Conservation (phyloP, 92 coral and sea anemone genomes). For the Parazoanthus darwini region DNA sequence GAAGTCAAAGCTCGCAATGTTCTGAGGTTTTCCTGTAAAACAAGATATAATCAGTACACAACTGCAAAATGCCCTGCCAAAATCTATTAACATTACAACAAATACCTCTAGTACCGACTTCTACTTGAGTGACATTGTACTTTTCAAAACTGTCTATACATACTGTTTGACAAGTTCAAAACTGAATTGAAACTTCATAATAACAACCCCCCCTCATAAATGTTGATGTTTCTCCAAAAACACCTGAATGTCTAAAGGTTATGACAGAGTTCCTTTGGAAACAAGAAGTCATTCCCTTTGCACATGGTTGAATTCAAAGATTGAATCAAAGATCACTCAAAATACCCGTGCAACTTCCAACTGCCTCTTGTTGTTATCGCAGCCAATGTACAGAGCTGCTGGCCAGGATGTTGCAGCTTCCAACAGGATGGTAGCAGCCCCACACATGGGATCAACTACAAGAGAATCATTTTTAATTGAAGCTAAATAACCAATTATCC, state of each 20-base stretch:
- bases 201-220: too few relatives aligned
- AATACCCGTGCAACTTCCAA: constrained; percentile 35
- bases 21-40: constrained; percentile 23
- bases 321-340: background rate
- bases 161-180: too few relatives aligned
- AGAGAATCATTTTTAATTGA: background rate
- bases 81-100: background rate
- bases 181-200: too few relatives aligned
- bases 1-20: background rate
- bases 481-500: constrained; percentile 35
- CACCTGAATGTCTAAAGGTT: too few relatives aligned
- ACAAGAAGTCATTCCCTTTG: too few relatives aligned
- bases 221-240: too few relatives aligned
- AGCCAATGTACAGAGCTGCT: constrained; percentile 32
- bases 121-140: too few relatives aligned
- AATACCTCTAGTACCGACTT: too few relatives aligned
- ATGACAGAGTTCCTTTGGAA: too few relatives aligned
- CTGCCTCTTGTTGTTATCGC: constrained; percentile 27
- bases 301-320: too few relatives aligned
- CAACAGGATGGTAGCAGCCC: constrained; percentile 21
- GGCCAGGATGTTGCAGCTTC: constrained; percentile 38
- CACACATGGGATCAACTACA: constrained; percentile 45
- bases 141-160: too few relatives aligned
- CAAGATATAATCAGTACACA: background rate
- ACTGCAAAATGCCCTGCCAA: background rate